phyloP scores from a whole-genome alignment of 2,113 vertebrate genomes.

The Pedetes capensis region DNA sequence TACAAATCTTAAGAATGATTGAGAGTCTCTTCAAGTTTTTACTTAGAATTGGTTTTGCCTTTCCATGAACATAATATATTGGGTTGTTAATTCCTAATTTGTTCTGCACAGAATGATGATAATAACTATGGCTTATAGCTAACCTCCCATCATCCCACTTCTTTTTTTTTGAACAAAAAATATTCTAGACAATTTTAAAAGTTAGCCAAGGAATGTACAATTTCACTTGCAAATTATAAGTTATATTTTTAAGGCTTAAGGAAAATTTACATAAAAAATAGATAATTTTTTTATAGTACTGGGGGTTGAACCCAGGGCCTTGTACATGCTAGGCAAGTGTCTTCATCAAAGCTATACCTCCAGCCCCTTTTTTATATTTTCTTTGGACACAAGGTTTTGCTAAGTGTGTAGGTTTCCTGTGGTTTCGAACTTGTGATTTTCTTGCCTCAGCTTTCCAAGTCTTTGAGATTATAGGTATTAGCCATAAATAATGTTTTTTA shows the following conservation, averaged over 20 bases:
- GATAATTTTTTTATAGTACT: too few species aligned
- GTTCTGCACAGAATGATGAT: background rate
- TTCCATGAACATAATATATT: background rate
- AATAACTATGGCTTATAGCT: background rate
- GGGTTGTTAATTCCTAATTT: background rate
- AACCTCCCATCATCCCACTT: background rate
- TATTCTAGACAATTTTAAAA: conserved; percentile 16
- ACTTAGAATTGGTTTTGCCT: conserved; percentile 26
- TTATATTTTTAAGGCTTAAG: background rate
- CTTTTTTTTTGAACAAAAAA: background rate
- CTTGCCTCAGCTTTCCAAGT: too few species aligned
- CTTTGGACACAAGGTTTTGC: too few species aligned
- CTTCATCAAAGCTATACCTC: too few species aligned
- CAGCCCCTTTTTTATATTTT: too few species aligned
- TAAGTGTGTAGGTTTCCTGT: too few species aligned
- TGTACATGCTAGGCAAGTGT: too few species aligned
- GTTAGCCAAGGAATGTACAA: background rate
- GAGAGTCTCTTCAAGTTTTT: background rate
- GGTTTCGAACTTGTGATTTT: too few species aligned
- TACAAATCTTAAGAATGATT: background rate
- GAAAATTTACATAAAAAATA: background rate
- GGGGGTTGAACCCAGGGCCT: too few species aligned
- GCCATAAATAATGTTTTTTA: conserved; percentile 12
- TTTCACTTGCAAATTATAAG: conserved; percentile 33
- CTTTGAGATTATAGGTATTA: too few species aligned